phyloP scores from a whole-genome alignment of 2,888 invertebrate genomes.

The Mythimna impura region DNA sequence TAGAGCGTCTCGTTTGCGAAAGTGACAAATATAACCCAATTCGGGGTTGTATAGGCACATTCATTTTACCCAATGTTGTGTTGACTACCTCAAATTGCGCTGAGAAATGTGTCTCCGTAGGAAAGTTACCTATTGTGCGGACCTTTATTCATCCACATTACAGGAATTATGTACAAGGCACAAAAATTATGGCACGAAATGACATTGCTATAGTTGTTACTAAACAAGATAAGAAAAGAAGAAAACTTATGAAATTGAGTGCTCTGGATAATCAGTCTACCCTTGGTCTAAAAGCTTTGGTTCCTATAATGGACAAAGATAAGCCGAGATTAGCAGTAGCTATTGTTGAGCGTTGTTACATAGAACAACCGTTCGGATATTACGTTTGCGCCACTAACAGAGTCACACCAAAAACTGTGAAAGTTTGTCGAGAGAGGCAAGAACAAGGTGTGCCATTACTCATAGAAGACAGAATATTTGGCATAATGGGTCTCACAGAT shows the following conservation, averaged over 20 bases:
- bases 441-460: constrained; percentile 76
- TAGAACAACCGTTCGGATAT: constrained; percentile 55
- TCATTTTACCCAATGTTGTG: constrained; percentile 70
- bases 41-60: constrained; percentile 75
- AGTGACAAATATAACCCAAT: constrained; percentile 52
- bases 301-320: constrained; percentile 65
- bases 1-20: constrained; percentile 71
- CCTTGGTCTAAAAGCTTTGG: constrained; percentile 67
- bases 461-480: constrained; percentile 70
- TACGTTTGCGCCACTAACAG: constrained; percentile 72
- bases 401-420: constrained; percentile 33
- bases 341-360: constrained; percentile 69
- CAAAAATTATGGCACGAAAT: constrained; percentile 41
- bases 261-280: constrained; percentile 65
- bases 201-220: constrained; percentile 63
- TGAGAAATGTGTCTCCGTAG: constrained; percentile 69
- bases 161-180: constrained; percentile 49
- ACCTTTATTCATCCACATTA: constrained; percentile 58
- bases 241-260: constrained; percentile 65
- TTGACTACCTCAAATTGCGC: constrained; percentile 78
- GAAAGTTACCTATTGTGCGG: constrained; percentile 51
- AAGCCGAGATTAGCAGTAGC: constrained; percentile 62
- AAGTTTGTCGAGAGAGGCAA: constrained; percentile 56
- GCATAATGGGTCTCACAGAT: constrained; percentile 63
- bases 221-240: constrained; percentile 26